Evolutionary conservation across 2,888 invertebrate genomes (phyloP), one percentile per base, ranked within the genome.

Genomic region (Entomobrya multifasciata): DNA sequence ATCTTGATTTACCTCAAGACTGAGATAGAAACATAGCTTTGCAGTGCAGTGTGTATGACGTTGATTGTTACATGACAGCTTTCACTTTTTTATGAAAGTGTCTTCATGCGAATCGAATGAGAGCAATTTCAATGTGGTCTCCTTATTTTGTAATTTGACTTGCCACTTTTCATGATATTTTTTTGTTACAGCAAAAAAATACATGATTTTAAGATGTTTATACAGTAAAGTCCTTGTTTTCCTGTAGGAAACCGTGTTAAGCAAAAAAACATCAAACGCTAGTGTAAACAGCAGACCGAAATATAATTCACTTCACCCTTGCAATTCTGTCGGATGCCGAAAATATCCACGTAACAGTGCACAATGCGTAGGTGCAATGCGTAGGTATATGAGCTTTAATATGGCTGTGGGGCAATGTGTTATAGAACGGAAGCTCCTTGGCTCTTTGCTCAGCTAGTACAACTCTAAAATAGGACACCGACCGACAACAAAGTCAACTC

Each of bases 31-130:
- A n/a, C n/a, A n/a, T n/a, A n/a, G n/a, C n/a, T n/a, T n/a, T n/a
- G n/a, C n/a, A n/a, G n/a, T n/a, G n/a, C n/a, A n/a, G n/a, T n/a
- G n/a, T n/a, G n/a, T n/a, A n/a, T 70, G 17, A 55, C 22, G 44
- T 47, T 84, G 57, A 84, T 84, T 78, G 79, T 86, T 86, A 86
- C 80, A 80, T 86, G 86, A 86, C 86, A 70, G 86, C 86, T 86
- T 86, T 86, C 86, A 86, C 86, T 86, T 86, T 86, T 82, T 86
- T 86, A 25, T 78, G 67, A 85, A 78, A 85, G 85, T 67, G 86
- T 86, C 86, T 74, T 62, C 86, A 86, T 80, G 79, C 80, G 86
- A 74, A 80, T 72, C 74, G 80, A 85, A 80, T 80, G 65, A 86
- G 86, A 86, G 79, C 86, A 72, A 81, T 70, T n/a, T 81, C 36